Conservation (phyloP, 2,113 vertebrate species). For the Otis tarda region DNA sequence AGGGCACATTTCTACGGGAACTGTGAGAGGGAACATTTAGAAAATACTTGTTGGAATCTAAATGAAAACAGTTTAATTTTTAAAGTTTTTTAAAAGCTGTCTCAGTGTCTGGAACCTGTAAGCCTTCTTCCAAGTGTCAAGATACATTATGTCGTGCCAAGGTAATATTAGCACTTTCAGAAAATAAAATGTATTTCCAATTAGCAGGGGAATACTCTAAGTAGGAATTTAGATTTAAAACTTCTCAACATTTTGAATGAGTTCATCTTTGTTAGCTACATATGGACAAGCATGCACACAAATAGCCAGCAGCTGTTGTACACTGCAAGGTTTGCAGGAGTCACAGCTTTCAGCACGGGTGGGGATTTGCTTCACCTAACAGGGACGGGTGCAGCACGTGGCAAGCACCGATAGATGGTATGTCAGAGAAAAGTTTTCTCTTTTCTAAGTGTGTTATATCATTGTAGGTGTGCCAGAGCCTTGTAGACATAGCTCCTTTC, state of each 20-base stretch:
- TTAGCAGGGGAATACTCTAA: not conserved
- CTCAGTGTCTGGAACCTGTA: not conserved
- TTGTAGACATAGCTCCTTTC: not conserved
- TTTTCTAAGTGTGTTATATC: not conserved
- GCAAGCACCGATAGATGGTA: not conserved
- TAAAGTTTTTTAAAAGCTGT: not conserved
- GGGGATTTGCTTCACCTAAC: not conserved
- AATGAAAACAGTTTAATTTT: not conserved
- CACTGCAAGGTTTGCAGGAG: accelerated
- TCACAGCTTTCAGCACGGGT: not conserved
- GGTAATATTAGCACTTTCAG: not conserved
- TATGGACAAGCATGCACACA: not conserved
- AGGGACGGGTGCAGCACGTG: not conserved
- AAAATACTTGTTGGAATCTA: not conserved
- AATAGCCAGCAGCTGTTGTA: accelerated
- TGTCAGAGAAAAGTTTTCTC: not conserved
- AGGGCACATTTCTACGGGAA: not conserved
- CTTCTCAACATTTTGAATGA: not conserved
- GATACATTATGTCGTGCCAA: not conserved
- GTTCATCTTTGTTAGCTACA: not conserved
- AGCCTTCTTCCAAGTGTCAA: not conserved
- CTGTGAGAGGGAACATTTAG: accelerated
- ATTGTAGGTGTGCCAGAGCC: not conserved
- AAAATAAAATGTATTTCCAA: not conserved
- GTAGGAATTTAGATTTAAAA: not conserved